Evolutionary conservation across 2,113 vertebrate genomes (phyloP), one percentile per base, ranked within the genome.

Genomic region (Micronycteris hirsuta): DNA sequence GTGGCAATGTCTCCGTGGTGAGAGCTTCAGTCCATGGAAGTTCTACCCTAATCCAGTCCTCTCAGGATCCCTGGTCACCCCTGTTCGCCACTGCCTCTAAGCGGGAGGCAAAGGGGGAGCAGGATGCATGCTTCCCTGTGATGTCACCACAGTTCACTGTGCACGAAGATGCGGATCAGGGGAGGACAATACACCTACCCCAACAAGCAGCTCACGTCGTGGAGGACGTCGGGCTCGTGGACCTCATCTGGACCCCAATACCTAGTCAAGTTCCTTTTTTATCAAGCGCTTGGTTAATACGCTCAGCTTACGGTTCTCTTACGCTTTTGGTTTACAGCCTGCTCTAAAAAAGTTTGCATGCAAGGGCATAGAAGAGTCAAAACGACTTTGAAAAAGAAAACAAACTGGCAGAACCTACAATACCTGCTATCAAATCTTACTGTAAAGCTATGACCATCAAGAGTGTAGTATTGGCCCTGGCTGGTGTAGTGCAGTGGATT

Each of bases 211-310:
- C 98, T 99, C 98, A 98, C 1, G 97, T 98, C 67, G 99, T 98
- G 98, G 98, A 99, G 93, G 99, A 99, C 90, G 98, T 99, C 74
- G 98, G 99, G 88, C 98, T 99, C 45, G 98, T 98, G 98, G 98
- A 99, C 89, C 98, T 99, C 24, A 98, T 99, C 87, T 99, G 95
- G 99, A 41, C 8, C 43, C 77, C 41, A 58, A 36, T 43, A n/a
- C 19, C 77, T 54, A 54, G 54, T 47, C 65, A 77, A 76, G 33
- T 33, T 91, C 84, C 19, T 82, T 84, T 95, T 83, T 89, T 74
- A 71, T 13, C 76, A 87, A 49, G 54, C 36, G 20, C 43, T 67
- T 67, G 45, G 31, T 71, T 86, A 41, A 82, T 28, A 4, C 19
- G 26, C 14, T 73, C 1, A 5, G 41, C 76, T 70, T 26, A 43